Evolutionary conservation across 2,888 invertebrate genomes (phyloP).

Genomic region (Physocephala rufipes): DNA sequence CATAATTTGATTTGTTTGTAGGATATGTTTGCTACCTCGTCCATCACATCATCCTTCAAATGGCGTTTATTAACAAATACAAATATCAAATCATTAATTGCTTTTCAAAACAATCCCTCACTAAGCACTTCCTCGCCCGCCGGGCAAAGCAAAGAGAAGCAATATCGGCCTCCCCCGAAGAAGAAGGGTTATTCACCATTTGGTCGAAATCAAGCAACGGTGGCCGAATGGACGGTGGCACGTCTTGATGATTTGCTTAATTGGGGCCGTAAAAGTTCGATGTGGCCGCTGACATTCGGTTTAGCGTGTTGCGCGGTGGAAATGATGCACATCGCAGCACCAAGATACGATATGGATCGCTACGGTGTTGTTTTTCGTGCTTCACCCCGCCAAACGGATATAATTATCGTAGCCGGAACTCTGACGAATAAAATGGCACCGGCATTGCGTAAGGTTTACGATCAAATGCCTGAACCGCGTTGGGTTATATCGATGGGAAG

Average conservation of each 20-base stretch:
- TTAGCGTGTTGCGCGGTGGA: slow-evolving; percentile 97
- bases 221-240: slow-evolving; percentile 85
- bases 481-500: slow-evolving; percentile 99
- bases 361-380: slow-evolving; percentile 98
- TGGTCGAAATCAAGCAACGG: slow-evolving; percentile 68
- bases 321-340: slow-evolving; percentile 99
- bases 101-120: too few relatives aligned
- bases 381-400: slow-evolving; percentile 94
- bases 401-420: slow-evolving; percentile 97
- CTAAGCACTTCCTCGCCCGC: too few relatives aligned
- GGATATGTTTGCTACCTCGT: slow-evolving; percentile 54
- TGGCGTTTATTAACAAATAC: too few relatives aligned
- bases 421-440: slow-evolving; percentile 99
- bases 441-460: slow-evolving; percentile 91
- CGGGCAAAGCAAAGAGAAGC: too few relatives aligned
- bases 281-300: slow-evolving; percentile 98
- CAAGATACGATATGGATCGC: slow-evolving; percentile 98
- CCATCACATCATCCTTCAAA: too few relatives aligned
- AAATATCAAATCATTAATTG: too few relatives aligned
- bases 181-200: slow-evolving; percentile 66
- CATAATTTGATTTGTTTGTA: neutral
- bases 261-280: slow-evolving; percentile 89
- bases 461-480: slow-evolving; percentile 94
- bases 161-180: slow-evolving; percentile 58
- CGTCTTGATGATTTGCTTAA: slow-evolving; percentile 90